Base-by-base conservation (phyloP, 2,888 invertebrate genomes). In the Alcis repandata region DNA sequence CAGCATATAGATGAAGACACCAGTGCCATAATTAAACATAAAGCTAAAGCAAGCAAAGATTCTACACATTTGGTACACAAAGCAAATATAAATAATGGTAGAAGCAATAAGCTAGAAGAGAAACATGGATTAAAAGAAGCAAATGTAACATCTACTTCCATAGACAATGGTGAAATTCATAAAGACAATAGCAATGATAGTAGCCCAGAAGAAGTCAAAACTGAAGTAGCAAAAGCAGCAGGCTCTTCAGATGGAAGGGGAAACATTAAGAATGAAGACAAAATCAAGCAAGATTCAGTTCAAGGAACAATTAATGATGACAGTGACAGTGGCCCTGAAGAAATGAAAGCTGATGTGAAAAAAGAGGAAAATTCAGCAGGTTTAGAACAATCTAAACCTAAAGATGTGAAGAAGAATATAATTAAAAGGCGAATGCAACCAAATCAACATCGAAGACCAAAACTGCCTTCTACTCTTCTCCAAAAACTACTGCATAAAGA, bases 401-500 rank as follows among this genome's bases (percentile, higher is more conserved):
- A 49, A 36, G 45, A 17, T 56, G 20, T 2, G 60, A 72, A 49
- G 32, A 68, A 63, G 62, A 66, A 62, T 38, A 63, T 59, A 63
- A 59, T 67, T 65, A 62, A 45, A 33, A 43, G 45, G 60, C 51
- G 68, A 61, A 66, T 75, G 66, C 67, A 73, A 65, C 32, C 52
- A 49, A 41, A 22, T 61, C 48, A 67, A 46, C 73, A 70, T 68
- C 67, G 79, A 54, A 83, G 83, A 67, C 71, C 76, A 32, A 86
- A 87, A 77, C 54, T 90, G 69, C 93, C 91, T 71, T 93, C 94
- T 38, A 95, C 96, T 13, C 89, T 97, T 71, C 87, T 97, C 56
- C 95, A 96, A 75, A 96, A 95, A 81, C 86, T 98, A 27, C 89
- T 98, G 60, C 95, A 95, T 53, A 94, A 94, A 63, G 97, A 98